Conservation (phyloP, 2,888 invertebrate genomes). For the Sarcophaga caerulescens region DNA sequence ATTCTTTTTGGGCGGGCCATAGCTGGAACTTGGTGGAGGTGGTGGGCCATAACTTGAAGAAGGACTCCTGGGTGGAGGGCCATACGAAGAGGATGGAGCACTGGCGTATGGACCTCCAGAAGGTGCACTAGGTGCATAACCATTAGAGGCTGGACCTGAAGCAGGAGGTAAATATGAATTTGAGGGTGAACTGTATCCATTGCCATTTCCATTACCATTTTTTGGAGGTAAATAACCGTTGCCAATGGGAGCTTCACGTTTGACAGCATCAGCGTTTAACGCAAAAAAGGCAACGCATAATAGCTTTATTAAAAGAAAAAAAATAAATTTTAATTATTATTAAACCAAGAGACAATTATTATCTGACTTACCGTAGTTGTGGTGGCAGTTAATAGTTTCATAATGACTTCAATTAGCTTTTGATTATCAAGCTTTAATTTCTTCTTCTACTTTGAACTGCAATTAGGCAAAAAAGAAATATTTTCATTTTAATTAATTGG, state of each 20-base stretch:
- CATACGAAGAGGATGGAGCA: slow-evolving; percentile 72
- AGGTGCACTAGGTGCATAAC: slow-evolving; percentile 80
- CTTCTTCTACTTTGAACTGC: slow-evolving; percentile 46
- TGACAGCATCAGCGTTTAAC: slow-evolving; percentile 75
- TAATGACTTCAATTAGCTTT: slow-evolving; percentile 49
- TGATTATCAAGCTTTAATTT: slow-evolving; percentile 18
- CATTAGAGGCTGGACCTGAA: slow-evolving; percentile 78
- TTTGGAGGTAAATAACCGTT: slow-evolving; percentile 79
- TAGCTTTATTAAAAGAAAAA: slow-evolving; percentile 69
- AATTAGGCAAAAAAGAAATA: slow-evolving; percentile 50
- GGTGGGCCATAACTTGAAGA: slow-evolving; percentile 71
- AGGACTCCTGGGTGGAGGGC: slow-evolving; percentile 77
- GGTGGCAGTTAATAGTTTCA: slow-evolving; percentile 64
- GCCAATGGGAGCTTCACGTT: slow-evolving; percentile 80
- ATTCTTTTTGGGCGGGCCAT: slow-evolving; percentile 76
- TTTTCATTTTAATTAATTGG: background rate
- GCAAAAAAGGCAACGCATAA: slow-evolving; percentile 73
- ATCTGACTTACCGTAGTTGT: slow-evolving; percentile 74
- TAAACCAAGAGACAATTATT: slow-evolving; percentile 9
- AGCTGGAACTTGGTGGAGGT: slow-evolving; percentile 69
- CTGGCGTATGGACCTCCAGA: slow-evolving; percentile 70
- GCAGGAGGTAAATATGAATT: slow-evolving; percentile 83
- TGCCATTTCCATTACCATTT: slow-evolving; percentile 26
- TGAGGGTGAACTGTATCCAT: slow-evolving; percentile 81
- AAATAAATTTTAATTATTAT: slow-evolving; percentile 28